Percentiles rank a stretch among this genome's conserved stretches.
Conservation (phyloP, 1,140 invertebrate genomes). For the Pseudomyrmex dendroicus region DNA sequence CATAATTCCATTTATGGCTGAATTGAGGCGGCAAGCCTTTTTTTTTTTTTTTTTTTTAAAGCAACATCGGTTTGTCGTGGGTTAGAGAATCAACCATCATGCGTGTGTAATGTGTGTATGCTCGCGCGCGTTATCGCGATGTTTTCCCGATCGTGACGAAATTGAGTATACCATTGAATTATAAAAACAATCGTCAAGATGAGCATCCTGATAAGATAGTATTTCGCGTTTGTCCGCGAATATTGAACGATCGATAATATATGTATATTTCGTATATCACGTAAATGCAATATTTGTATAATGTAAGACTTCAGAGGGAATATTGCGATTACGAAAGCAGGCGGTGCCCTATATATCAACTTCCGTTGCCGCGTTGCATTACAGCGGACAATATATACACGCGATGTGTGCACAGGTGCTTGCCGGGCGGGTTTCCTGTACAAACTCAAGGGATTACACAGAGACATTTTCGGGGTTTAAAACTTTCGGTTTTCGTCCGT, state of each 20-base stretch:
- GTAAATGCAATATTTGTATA: slow-evolving; percentile 27
- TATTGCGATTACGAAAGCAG: slow-evolving; percentile 50
- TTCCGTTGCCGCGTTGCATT: slow-evolving; percentile 34
- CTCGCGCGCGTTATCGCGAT: background rate
- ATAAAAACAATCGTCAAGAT: slow-evolving; percentile 31
- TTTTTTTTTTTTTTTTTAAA: background rate
- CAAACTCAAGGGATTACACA: background rate
- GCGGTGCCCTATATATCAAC: slow-evolving; percentile 29
- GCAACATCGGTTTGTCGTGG: background rate
- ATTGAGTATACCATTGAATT: slow-evolving; percentile 25
- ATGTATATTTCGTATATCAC: slow-evolving; percentile 41
- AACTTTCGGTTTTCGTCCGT: background rate
- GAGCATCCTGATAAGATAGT: slow-evolving; percentile 11
- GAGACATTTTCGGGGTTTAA: background rate
- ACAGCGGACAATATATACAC: background rate
- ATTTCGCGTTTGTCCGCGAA: slow-evolving; percentile 15
- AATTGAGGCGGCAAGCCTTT: too few species aligned
- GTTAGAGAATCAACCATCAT: background rate
- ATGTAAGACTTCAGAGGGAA: slow-evolving; percentile 17
- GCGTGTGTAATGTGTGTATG: background rate
- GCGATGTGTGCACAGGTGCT: slow-evolving; percentile 28
- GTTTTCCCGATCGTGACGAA: background rate
- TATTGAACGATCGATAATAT: slow-evolving; percentile 47
- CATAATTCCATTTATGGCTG: too few species aligned
- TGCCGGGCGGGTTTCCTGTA: background rate